phyloP scores from a whole-genome alignment of 2,113 vertebrate species.

The Myotis lucifugus region DNA sequence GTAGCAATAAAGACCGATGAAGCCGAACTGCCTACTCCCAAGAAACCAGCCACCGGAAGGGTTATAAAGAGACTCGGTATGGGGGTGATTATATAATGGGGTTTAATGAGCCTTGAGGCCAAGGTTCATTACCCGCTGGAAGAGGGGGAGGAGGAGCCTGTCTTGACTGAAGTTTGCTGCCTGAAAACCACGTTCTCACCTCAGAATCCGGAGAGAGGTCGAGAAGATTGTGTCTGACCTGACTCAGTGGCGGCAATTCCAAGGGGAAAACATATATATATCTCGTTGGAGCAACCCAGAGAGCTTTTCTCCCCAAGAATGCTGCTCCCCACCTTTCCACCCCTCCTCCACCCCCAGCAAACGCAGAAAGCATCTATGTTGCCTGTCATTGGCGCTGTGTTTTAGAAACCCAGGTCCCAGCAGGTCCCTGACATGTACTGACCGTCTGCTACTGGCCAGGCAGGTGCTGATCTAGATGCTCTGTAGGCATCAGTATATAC shows the following conservation, averaged over 20 bases:
- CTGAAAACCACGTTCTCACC: fast-evolving
- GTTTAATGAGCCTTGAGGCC: conserved; percentile 70
- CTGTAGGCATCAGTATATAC: neutral
- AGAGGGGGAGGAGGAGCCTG: neutral
- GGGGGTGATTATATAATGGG: conserved; percentile 62
- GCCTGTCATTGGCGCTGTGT: neutral
- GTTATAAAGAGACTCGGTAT: neutral
- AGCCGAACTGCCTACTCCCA: neutral
- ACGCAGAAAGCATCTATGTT: fast-evolving
- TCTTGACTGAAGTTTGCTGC: neutral
- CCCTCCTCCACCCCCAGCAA: fast-evolving
- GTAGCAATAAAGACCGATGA: conserved; percentile 35
- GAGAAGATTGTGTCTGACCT: neutral
- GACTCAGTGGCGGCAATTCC: neutral
- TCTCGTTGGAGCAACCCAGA: neutral
- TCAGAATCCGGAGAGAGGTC: neutral
- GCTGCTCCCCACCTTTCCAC: fast-evolving
- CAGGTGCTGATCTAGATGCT: neutral
- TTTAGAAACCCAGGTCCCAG: neutral
- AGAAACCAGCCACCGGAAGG: neutral
- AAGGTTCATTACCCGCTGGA: conserved; percentile 54
- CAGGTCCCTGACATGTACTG: neutral
- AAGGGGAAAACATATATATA: neutral
- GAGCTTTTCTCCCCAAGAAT: neutral
- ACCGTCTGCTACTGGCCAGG: neutral